These are phyloP conservation scores for Arnoldichthys spilopterus DNA, from an alignment of 2,797 vertebrate genomes.

Conservation along the genomic window DNA sequence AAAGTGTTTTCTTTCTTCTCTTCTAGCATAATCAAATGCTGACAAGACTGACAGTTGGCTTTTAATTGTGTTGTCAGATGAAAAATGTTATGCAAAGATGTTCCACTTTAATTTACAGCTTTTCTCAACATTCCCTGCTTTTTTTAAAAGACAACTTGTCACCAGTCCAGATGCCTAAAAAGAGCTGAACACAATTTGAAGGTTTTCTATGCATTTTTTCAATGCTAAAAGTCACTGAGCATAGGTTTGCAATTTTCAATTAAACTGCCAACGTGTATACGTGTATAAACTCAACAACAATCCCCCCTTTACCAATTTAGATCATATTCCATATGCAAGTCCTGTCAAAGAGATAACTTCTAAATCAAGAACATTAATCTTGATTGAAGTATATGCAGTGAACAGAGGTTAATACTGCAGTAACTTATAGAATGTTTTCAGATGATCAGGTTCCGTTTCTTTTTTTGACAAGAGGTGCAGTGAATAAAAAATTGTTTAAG, in stretches of 20 bases:
- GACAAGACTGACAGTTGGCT: background rate
- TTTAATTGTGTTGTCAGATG: constrained; percentile 4
- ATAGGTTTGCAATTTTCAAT: background rate
- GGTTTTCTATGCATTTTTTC: background rate
- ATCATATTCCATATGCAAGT: background rate
- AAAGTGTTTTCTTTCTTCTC: background rate
- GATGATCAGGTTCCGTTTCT: background rate
- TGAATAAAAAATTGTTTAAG: no score
- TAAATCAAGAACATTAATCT: background rate
- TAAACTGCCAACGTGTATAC: background rate
- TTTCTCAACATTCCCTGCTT: background rate
- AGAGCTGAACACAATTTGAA: background rate
- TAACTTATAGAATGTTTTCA: background rate
- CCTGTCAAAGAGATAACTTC: background rate
- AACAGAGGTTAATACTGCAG: background rate
- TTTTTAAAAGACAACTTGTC: background rate
- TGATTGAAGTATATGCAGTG: background rate
- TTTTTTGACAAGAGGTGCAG: background rate
- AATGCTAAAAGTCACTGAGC: background rate
- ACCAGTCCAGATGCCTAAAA: background rate
- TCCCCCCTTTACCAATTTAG: background rate
- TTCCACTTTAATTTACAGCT: background rate
- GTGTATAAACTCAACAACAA: background rate
- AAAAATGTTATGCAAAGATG: background rate
- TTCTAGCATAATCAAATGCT: background rate